Base-by-base conservation (phyloP, 2,888 invertebrate genomes). In the Orthosia gothica region DNA sequence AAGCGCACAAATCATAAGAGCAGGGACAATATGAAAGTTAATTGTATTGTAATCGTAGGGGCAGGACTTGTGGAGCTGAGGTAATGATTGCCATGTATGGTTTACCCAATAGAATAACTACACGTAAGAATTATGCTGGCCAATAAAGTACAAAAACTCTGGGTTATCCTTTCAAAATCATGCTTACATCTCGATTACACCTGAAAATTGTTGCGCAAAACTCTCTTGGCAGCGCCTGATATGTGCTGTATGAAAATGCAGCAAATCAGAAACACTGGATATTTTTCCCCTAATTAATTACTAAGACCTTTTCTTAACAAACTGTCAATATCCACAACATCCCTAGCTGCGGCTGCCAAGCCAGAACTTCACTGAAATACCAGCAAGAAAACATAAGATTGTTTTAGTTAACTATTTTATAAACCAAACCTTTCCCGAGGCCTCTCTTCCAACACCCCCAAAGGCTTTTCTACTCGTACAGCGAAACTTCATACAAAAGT, bases 21-120 rank as follows among this genome's bases (percentile, higher is more conserved):
- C 26, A 67, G 54, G 49, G 55, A 54, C 69, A 72, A 73, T 73
- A 82, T 77, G 47, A 52, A 77, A 66, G 66, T 57, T 77, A 76
- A 73, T 82, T 82, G 45, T 23, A 66, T 74, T 67, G 72, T 66
- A 66, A 63, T 63, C 58, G 18, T 40, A 20, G 54, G n/a, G 54
- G 23, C 55, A 20, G 64, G 54, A 63, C n/a, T 16, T 58, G 54
- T 59, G 40, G 50, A 70, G 23, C 23, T 63, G 55, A 26, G 26
- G 55, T 57, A 5, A 54, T 61, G 16, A 32, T 11, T 64, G 70
- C 20, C 40, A 67, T 40, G 47, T 70, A 61, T 61, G 71, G 26
- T 63, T 26, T 18, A 52, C 52, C 32, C 11, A 49, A n/a, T 52
- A 23, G 16, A 20, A 23, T 5, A 20, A 15, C 58, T 16, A 18